phyloP scores from a whole-genome alignment of 1,140 invertebrate species.

The Rhyzopertha dominica region DNA sequence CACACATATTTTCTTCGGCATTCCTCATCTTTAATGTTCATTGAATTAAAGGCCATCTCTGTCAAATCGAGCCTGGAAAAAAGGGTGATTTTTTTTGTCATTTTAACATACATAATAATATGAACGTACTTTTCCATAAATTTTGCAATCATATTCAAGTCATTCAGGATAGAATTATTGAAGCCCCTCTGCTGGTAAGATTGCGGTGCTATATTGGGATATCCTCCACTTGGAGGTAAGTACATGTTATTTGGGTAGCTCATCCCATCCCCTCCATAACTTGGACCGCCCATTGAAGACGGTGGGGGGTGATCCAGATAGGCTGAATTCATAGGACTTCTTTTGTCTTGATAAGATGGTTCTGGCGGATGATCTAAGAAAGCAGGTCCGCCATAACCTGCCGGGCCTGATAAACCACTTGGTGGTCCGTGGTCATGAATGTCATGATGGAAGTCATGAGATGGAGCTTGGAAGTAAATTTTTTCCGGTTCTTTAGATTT shows the following conservation, averaged over 20 bases:
- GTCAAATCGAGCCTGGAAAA: slow-evolving; percentile 36
- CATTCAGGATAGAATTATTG: slow-evolving; percentile 9
- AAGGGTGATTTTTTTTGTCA: background rate
- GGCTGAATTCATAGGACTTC: no score
- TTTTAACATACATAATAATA: slow-evolving; percentile 3
- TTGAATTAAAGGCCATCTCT: slow-evolving; percentile 33
- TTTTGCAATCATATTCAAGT: slow-evolving; percentile 11
- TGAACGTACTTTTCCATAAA: slow-evolving; percentile 13
- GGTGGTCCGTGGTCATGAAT: slow-evolving; percentile 9
- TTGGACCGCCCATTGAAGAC: no score
- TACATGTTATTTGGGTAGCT: no score
- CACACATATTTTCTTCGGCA: slow-evolving; percentile 41
- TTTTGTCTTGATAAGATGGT: no score
- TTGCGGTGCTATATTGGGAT: no score
- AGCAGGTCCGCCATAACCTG: no score
- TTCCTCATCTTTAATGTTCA: slow-evolving; percentile 29
- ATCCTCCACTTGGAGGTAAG: no score
- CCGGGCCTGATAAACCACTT: background rate
- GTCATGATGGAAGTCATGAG: no score
- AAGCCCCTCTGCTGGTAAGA: slow-evolving; percentile 9
- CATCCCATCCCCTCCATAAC: no score
- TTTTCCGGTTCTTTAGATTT: slow-evolving; percentile 25
- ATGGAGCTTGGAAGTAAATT: slow-evolving; percentile 20
- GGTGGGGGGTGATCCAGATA: no score
- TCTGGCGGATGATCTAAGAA: no score